A percentile compares a stretch with the other conserved stretches of the same genome.
Conservation (phyloP, 2,888 invertebrate genomes). For the Oasisia sp. region DNA sequence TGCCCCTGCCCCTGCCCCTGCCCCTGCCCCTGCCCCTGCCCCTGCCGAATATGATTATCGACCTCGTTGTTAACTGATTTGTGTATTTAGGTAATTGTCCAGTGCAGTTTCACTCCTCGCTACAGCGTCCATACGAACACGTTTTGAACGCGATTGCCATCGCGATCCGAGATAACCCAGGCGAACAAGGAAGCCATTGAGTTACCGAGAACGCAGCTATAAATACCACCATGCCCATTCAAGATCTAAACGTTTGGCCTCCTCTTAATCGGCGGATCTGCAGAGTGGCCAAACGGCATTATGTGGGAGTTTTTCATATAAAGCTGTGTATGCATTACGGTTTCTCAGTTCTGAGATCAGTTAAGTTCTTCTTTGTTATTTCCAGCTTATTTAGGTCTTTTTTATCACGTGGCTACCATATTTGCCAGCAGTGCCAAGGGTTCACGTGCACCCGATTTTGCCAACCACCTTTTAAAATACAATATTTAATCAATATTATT, state of each 20-base stretch:
- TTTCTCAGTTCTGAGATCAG: neutral
- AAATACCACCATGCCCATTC: neutral
- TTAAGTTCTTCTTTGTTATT: neutral
- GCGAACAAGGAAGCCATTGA: neutral
- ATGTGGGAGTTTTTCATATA: neutral
- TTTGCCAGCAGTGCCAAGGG: too few relatives aligned
- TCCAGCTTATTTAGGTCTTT: neutral
- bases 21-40: too few relatives aligned
- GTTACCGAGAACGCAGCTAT: neutral
- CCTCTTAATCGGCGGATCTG: neutral
- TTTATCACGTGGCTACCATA: too few relatives aligned
- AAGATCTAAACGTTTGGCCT: neutral
- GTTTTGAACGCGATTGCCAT: neutral
- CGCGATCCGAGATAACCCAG: neutral
- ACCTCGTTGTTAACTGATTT: neutral
- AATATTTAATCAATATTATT: too few relatives aligned
- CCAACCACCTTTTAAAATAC: too few relatives aligned
- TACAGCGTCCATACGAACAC: neutral
- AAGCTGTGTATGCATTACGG: neutral
- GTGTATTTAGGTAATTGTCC: neutral
- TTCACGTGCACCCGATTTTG: too few relatives aligned
- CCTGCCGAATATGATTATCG: neutral
- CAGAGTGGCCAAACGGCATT: neutral
- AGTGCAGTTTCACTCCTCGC: neutral
- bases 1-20: too few relatives aligned